Evolutionary conservation across 2,797 vertebrate genomes (phyloP), one percentile per base, ranked within the genome.

Genomic region (Protosalanx chinensis): DNA sequence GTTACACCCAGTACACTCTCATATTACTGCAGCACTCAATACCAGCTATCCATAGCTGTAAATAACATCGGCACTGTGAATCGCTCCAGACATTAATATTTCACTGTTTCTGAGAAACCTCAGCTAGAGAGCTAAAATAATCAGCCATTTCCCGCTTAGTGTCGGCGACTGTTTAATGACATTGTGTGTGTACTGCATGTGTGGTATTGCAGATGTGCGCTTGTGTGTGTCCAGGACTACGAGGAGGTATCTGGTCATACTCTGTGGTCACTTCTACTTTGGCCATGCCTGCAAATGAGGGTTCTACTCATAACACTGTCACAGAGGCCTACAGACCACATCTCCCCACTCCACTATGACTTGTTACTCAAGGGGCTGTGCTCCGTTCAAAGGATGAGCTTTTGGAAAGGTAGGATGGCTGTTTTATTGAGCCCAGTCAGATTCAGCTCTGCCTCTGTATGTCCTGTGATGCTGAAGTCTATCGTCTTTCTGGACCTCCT

Each of bases 201-300:
- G 12, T 46, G 41, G 37, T 13, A 41, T 7, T 41, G 37, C 3
- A 41, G 6, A 6, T 37, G 35, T 37, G 35, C 8, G 35, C 5
- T 2, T 10, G 49, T 57, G 16, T 23, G 56, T 57, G 56, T 57
- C 6, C 16, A 57, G 56, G 37, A 41, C 8, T 41, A 41, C 37
- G 12, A 41, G 37, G 37, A 41, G 37, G 37, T 23, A 8, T 2
- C 35, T 1, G n/a, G 20, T 66, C 41, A 6, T 66, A 27, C 41
- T 46, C 27, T 15, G 29, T 51, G 64, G 64, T 66, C 64, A 30
- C 64, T 66, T 46, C 46, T 35, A 66, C 64, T 27, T 61, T 78
- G 63, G 62, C 67, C 73, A 77, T 83, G 64, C 69, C 73, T 74
- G 70, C 76, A 77, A 84, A 81, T 81, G 75, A 72, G 15, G 65